Base-by-base conservation (phyloP, 2,113 vertebrate genomes). In the Forbesichthys agassizii region DNA sequence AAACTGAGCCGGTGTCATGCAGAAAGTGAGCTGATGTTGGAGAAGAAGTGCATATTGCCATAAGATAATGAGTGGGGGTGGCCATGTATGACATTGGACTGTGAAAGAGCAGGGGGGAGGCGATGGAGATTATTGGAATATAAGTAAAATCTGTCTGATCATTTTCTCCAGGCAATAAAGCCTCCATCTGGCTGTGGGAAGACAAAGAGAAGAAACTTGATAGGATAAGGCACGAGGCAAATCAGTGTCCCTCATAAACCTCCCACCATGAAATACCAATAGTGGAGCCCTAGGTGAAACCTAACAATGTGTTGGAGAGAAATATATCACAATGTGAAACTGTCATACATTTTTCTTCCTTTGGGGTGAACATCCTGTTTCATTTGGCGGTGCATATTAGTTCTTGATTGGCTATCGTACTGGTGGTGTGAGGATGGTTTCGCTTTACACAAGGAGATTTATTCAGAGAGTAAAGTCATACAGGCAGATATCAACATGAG, bases 81-180 rank as follows among this genome's bases (percentile, higher is more conserved):
- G 36, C 5, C 36, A 6, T 42, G 4, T 42, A 74, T 63, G 68
- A 70, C 13, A 55, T 42, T 1, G 36, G 5, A 27, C 27, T 3
- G 2, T 27, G 27, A 27, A 27, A 27, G 27, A 3, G 27, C 27
- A 27, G 27, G 27, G 3, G 36, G 7, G 36, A 79, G 69, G 76
- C 81, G 66, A 80, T 70, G 18, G 77, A 73, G 74, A 80, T 83
- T 79, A 84, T 77, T 72, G 68, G 71, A 63, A 70, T 77, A 86
- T 84, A 78, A 80, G 83, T 87, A 68, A 74, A 55, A 59, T 46
- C 69, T 74, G 78, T 83, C 80, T 76, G 71, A 75, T 84, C 77
- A 85, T 83, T 42, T 68, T 84, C 71, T 84, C 55, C 42, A 78
- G 73, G 83, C 76, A 79, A 74, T 82, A 74, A 81, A 71, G 71